These are phyloP conservation scores for Oceanodroma leucorhoa DNA, from an alignment of 2,797 vertebrate genomes.

Conservation along the genomic window DNA sequence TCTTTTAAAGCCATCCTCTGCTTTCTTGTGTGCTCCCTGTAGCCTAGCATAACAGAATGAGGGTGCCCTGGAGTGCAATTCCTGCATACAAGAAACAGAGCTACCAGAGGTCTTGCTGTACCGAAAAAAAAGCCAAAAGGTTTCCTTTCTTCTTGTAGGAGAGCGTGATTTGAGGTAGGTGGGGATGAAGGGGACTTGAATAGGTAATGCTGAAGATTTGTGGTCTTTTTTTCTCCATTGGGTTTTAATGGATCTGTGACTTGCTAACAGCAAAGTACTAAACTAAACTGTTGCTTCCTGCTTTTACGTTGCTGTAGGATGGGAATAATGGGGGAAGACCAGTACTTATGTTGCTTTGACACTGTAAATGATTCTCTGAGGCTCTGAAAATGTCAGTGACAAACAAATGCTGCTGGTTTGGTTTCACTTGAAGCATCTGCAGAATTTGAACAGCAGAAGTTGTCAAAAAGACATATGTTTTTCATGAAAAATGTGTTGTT, in stretches of 20 bases:
- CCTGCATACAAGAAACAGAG: background rate
- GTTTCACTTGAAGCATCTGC: background rate
- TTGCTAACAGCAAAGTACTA: background rate
- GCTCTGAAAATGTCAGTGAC: background rate
- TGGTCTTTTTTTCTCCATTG: accelerated
- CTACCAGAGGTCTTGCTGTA: background rate
- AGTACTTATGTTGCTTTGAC: background rate
- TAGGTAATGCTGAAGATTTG: background rate
- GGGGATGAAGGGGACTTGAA: background rate
- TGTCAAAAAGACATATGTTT: background rate
- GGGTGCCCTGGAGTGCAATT: background rate
- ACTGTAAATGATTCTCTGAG: background rate
- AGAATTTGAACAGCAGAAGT: background rate
- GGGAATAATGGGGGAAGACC: background rate
- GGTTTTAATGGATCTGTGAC: background rate
- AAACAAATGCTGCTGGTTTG: background rate
- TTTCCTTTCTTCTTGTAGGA: background rate
- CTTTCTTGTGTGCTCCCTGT: background rate
- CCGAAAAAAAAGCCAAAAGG: background rate
- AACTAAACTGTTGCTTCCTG: background rate
- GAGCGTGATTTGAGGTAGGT: background rate
- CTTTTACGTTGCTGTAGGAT: background rate
- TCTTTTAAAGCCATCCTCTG: background rate
- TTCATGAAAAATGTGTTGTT: background rate
- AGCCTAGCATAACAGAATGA: background rate